Percentiles rank a stretch among this genome's conserved stretches.
phyloP scores from a whole-genome alignment of 2,113 vertebrate genomes.

The Lophochroa leadbeateri region DNA sequence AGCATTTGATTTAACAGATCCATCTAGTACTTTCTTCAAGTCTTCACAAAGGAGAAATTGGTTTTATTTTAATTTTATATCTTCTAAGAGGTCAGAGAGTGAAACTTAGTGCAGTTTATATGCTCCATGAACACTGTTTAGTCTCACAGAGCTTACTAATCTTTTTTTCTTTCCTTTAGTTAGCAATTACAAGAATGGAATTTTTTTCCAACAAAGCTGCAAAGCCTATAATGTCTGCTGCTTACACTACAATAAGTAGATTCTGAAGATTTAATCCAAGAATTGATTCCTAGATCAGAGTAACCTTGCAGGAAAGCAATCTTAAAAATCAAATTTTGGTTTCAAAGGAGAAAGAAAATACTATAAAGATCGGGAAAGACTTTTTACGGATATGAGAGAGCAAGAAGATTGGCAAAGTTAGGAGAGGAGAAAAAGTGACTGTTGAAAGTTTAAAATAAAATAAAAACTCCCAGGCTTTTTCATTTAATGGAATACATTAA shows the following conservation, averaged over 20 bases:
- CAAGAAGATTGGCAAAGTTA: not conserved
- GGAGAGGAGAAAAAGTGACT: not conserved
- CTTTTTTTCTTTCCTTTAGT: not conserved
- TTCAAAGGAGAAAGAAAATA: not conserved
- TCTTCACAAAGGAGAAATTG: not conserved
- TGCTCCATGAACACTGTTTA: not conserved
- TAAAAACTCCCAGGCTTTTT: rapidly evolving
- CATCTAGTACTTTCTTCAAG: not conserved
- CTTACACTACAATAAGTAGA: not conserved
- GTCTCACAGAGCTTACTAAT: not conserved
- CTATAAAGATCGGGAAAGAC: not conserved
- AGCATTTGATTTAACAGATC: not conserved
- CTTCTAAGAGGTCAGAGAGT: not conserved
- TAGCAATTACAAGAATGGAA: not conserved
- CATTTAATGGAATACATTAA: not conserved
- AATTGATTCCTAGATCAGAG: not conserved
- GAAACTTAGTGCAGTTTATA: not conserved
- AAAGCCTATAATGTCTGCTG: not conserved
- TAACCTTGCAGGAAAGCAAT: not conserved
- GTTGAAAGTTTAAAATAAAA: not conserved
- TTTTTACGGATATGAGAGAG: not conserved
- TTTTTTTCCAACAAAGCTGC: not conserved
- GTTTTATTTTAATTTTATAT: not conserved
- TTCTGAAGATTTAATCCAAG: not conserved
- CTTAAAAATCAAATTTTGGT: not conserved